Conservation (phyloP, 2,113 vertebrate genomes). For the Lophotis ruficrista region DNA sequence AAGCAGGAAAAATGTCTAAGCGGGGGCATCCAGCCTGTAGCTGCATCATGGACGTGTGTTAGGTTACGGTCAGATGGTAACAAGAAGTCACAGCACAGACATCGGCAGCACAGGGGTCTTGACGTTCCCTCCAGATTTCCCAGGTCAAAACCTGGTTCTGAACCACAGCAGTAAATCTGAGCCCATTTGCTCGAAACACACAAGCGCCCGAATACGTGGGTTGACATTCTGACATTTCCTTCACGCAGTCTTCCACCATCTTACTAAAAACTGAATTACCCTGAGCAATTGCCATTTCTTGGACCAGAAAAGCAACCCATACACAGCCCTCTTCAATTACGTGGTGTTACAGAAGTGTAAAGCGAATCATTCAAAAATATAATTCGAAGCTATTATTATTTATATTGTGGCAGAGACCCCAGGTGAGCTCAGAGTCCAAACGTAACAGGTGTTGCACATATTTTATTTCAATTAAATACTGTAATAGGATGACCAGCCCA, state of each 20-base stretch:
- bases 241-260: background rate
- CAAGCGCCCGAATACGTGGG: rapidly evolving
- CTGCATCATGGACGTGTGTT: background rate
- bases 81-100: background rate
- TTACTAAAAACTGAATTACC: background rate
- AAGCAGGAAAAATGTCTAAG: background rate
- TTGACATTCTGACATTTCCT: background rate
- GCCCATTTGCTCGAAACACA: background rate
- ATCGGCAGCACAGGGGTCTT: background rate
- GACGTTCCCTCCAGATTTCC: background rate
- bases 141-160: background rate
- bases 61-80: rapidly evolving
- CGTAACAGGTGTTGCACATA: background rate
- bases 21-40: background rate
- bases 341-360: background rate
- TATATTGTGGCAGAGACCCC: background rate
- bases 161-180: rapidly evolving
- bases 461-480: constrained; percentile 4
- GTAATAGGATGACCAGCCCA: background rate
- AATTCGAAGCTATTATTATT: background rate
- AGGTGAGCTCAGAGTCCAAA: background rate
- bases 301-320: background rate
- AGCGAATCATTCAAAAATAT: background rate
- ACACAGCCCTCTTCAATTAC: background rate
- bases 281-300: background rate